Evolutionary conservation across 2,113 vertebrate genomes (phyloP), one percentile per base, ranked within the genome.

Genomic region (Vidua chalybeata): DNA sequence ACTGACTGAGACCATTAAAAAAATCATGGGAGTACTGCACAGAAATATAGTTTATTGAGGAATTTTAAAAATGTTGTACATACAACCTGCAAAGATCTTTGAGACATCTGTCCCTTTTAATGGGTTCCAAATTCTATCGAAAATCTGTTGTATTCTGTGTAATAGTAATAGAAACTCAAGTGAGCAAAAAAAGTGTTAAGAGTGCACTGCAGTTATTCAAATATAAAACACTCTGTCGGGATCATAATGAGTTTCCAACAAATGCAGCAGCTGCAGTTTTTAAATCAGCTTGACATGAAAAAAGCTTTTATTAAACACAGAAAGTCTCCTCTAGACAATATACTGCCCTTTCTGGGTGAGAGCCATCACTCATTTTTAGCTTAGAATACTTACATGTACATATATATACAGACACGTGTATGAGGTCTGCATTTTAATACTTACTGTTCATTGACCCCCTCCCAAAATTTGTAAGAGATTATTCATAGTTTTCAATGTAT

Each of bases 221-320:
- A 83, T 62, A 93, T 76, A 83, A 80, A 82, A 37, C 26, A 66
- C 13, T 12, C 28, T 79, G 8, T 73, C 21, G 2, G 35, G 79
- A 48, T 91, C 83, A 58, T 37, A 91, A 79, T 79, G 55, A n/a
- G 15, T 52, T 91, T 93, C 35, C 35, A 91, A 67, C 67, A 87
- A 94, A 91, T 71, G 74, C 12, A 71, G 46, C 41, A 84, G 84
- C 64, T 82, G 64, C 39, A 79, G 78, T 87, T 93, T 91, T 85
- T 79, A 95, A 87, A 87, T 78, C 84, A 93, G 45, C 33, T 72
- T 88, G 41, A 66, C 63, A 85, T 30, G 48, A 67, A 54, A 76
- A 91, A 84, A 84, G 31, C 33, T 93, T 84, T 72, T 85, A 72
- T 74, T 84, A 73, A 91, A 76, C 39, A 39, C 0, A 0, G 30